Conservation (phyloP, 2,113 vertebrate genomes). For the Marcusenius ussheri region DNA sequence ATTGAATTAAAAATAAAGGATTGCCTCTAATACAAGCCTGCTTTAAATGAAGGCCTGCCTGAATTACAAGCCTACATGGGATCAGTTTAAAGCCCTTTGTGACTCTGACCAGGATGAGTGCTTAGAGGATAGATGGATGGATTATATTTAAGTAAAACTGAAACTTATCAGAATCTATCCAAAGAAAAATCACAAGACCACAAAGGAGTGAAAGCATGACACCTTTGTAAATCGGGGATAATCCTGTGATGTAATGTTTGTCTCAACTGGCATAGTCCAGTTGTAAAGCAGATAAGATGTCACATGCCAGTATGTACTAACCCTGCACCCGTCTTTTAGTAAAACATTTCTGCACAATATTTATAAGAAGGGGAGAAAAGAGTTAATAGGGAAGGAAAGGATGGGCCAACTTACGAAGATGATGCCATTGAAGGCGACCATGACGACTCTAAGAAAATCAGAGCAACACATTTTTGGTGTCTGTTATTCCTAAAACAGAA, state of each 20-base stretch:
- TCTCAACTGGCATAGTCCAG: not conserved
- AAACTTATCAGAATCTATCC: not conserved
- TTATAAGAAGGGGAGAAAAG: not conserved
- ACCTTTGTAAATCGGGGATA: not conserved
- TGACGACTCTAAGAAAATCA: conserved; percentile 62
- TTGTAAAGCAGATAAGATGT: not conserved
- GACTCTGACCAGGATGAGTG: not conserved
- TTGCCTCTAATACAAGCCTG: no score
- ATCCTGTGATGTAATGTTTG: not conserved
- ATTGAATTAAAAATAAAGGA: no score
- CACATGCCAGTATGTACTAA: not conserved
- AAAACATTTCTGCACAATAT: not conserved
- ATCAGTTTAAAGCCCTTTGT: not conserved
- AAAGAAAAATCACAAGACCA: not conserved
- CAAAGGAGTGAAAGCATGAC: not conserved
- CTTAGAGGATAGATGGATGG: not conserved
- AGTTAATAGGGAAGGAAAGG: not conserved
- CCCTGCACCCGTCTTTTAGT: not conserved
- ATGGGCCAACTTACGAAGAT: conserved; percentile 66
- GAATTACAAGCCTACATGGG: no score
- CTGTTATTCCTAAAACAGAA: conserved; percentile 33
- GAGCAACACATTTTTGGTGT: conserved; percentile 59
- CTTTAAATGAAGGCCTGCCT: no score
- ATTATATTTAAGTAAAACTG: not conserved
- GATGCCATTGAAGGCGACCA: conserved; percentile 68